Evolutionary conservation across 2,113 vertebrate species (phyloP), one percentile per base, ranked within the genome.

Genomic region (Calidris pugnax): DNA sequence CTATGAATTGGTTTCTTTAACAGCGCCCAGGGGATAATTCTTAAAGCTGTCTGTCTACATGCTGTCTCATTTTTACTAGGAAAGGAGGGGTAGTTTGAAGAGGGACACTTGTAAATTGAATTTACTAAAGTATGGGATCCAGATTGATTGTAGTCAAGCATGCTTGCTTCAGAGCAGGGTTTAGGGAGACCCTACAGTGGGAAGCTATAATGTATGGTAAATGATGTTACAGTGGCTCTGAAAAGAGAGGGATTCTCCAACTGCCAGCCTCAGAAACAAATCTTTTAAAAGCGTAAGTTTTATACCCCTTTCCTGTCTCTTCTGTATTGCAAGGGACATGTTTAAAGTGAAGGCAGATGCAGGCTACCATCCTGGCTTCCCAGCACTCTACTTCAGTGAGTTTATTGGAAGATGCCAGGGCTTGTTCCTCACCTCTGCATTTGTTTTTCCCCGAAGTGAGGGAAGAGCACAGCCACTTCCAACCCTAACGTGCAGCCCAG

Each of bases 1-100:
- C 89, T 86, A 85, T 87, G 95, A 98, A 98, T 89, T 97, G 95
- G 94, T 97, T 96, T 98, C 96, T 97, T 96, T 97, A 97, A 94
- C 75, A 96, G 93, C 60, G 85, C 97, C 92, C 94, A 78, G 10
- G 90, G 97, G 96, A 98, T 89, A 95, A 91, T 93, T 93, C 95
- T 87, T 95, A 97, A 97, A 96, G 95, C 92, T 96, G 83, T 88
- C 96, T 97, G 87, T 96, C 97, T 93, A 69, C 85, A 93, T 89
- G 55, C 80, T 87, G 90, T 92, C 86, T 95, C 86, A 45, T 93
- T 96, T 95, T 92, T 81, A 87, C 53, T 84, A 82, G 76, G 66
- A 75, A 85, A 93, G 73, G 94, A 98, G 82, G 96, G 77, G 91
- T 95, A 93, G 94, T 97, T 96, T 97, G 95, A 91, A 93, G 85